Percentiles rank a stretch among this genome's conserved stretches.
These are phyloP conservation scores for Tupaia chinensis DNA, from an alignment of 2,113 vertebrate genomes.

Conservation along the genomic window DNA sequence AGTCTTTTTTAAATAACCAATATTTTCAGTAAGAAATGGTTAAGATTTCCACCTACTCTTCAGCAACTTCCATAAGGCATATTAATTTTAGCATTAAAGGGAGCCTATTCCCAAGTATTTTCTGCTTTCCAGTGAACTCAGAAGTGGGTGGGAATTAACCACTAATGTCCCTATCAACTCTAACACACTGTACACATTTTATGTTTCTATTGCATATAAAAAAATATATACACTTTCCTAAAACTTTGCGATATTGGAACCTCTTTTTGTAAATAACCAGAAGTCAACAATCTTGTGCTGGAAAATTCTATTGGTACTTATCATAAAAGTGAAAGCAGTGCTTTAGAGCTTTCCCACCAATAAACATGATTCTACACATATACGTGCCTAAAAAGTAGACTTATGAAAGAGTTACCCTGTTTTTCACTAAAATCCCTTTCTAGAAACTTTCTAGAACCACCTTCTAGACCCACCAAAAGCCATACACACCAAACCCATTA, in stretches of 20 bases:
- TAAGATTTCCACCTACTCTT: conserved; percentile 5
- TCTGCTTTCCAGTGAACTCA: conserved; percentile 63
- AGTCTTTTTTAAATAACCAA: conserved; percentile 40
- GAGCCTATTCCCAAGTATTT: conserved; percentile 49
- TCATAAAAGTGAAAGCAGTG: conserved; percentile 15
- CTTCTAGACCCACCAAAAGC: not conserved
- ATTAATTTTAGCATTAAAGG: conserved; percentile 53
- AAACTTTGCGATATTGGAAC: conserved; percentile 55
- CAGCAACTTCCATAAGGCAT: not conserved
- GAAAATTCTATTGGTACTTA: conserved; percentile 48
- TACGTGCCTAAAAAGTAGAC: not conserved
- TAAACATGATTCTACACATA: not conserved
- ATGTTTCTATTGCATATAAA: conserved; percentile 29
- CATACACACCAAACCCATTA: not conserved
- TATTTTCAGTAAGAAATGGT: conserved; percentile 22
- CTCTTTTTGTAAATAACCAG: conserved; percentile 52
- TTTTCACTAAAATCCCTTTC: not conserved
- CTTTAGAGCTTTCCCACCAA: conserved; percentile 28
- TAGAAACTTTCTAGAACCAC: not conserved
- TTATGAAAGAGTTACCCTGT: not conserved
- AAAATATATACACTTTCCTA: conserved; percentile 65
- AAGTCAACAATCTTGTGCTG: not conserved
- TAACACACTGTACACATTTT: not conserved
- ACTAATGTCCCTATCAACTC: not conserved
- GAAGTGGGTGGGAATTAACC: not conserved